Base-by-base conservation (phyloP, 2,888 invertebrate genomes). In the Drosophila multiciliata region DNA sequence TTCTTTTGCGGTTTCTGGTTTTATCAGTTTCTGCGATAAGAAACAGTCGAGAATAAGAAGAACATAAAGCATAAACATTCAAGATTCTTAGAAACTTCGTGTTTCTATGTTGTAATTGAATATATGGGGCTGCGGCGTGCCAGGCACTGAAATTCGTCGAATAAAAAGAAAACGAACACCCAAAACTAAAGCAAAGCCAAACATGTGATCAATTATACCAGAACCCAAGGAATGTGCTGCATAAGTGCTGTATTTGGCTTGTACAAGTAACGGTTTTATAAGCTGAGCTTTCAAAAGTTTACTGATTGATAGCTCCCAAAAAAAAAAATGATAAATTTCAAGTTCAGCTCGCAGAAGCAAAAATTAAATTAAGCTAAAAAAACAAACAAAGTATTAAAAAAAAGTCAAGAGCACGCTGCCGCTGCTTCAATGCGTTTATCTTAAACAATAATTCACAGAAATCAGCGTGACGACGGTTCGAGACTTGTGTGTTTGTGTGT, bases 361-460 rank as follows among this genome's bases (percentile, higher is more conserved):
- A 73, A 66, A 80, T 59, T 69, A 38, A 62, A 73, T 69, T 64
- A 57, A 32, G 29, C 57, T 20, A 32, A 57, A 62, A 55, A 55
- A 53, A 57, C 60, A 48, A 59, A 58, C 38, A 57, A 26, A 23
- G 23, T 20, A 66, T 68, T 45, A 32, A 57, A 42, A 50, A 55
- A 70, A 66, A 60, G 35, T 65, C 42, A 72, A 65, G 52, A 69
- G 52, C 58, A 33, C 48, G 45, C 29, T 40, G 60, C 36, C 42
- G 33, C 9, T 49, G 38, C n/a, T 17, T 38, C 7, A n/a, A 40
- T 58, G 62, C 65, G 68, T 45, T 23, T 59, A 62, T 26, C 48
- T 67, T 50, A 78, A 69, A 67, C 66, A 58, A 62, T 67, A 80
- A 75, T 66, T 62, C 59, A 49, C 63, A 82, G 85, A 78, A 85